A percentile compares a stretch with the other conserved stretches of the same genome.
These are phyloP conservation scores for Onychomys leucogaster DNA, from an alignment of 2,797 vertebrate species.

Conservation along the genomic window DNA sequence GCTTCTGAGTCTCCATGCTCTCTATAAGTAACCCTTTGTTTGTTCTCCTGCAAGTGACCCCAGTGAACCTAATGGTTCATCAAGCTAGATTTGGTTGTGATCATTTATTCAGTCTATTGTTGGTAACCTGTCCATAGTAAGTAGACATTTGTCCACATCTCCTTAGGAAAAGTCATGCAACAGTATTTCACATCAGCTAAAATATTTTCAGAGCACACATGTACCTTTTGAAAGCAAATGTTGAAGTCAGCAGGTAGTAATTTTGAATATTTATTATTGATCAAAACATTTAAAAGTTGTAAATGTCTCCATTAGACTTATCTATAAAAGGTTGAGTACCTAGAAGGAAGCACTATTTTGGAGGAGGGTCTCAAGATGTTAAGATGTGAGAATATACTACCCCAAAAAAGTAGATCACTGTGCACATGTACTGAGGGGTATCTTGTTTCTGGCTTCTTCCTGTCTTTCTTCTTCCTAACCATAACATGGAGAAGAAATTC, in stretches of 20 bases:
- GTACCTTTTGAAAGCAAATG: neutral
- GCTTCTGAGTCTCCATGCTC: neutral
- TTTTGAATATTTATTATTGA: neutral
- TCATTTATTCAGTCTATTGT: neutral
- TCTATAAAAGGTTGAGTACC: neutral
- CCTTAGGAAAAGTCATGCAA: too few species aligned
- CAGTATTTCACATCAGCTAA: neutral
- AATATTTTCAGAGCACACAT: neutral
- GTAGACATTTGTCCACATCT: neutral
- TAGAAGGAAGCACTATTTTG: too few species aligned
- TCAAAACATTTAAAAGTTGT: neutral
- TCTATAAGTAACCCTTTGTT: neutral
- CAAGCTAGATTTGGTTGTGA: too few species aligned
- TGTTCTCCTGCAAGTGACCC: neutral
- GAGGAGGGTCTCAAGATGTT: neutral
- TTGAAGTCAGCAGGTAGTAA: neutral
- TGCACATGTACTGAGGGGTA: neutral
- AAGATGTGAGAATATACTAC: neutral
- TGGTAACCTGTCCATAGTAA: neutral
- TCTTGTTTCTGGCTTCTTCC: neutral
- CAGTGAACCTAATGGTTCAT: neutral
- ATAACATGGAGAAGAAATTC: neutral
- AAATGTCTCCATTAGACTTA: neutral
- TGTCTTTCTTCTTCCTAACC: neutral
- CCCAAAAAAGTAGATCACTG: neutral